A percentile compares a stretch with the other conserved stretches of the same genome.
phyloP scores from a whole-genome alignment of 1,140 invertebrate genomes.

The Drosophila kurseongensis region DNA sequence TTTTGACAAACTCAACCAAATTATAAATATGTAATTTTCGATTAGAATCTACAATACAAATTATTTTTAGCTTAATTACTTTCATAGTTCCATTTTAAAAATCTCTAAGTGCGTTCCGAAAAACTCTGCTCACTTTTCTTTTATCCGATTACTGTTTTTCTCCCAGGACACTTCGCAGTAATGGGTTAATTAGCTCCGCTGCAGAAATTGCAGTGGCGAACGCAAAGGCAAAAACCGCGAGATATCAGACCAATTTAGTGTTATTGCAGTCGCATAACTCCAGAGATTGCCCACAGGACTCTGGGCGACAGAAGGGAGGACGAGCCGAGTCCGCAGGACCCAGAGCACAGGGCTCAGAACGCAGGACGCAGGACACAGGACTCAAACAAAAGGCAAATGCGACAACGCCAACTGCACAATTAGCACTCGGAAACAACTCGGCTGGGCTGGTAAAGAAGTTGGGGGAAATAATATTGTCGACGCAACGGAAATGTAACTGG shows the following conservation, averaged over 20 bases:
- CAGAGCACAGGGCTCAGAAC: constrained; percentile 13
- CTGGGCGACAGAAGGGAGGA: constrained; percentile 17
- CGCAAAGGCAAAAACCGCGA: constrained; percentile 68
- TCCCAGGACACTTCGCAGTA: constrained; percentile 20
- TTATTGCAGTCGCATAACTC: constrained; percentile 82
- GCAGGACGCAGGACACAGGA: constrained; percentile 36
- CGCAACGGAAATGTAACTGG: constrained; percentile 81
- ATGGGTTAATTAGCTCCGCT: constrained; percentile 62
- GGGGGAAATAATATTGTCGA: constrained; percentile 79
- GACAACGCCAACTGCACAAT: constrained; percentile 72
- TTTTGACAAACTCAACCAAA: no score
- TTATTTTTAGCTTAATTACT: no score
- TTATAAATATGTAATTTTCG: no score
- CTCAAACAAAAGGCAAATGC: constrained; percentile 68
- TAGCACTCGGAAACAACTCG: constrained; percentile 74
- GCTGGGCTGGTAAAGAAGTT: constrained; percentile 45
- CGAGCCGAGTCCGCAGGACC: not conserved
- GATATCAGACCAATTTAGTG: constrained; percentile 81
- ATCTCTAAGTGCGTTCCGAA: not conserved
- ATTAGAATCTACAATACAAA: no score
- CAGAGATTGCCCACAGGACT: constrained; percentile 73
- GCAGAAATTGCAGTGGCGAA: constrained; percentile 38
- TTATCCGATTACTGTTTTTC: constrained; percentile 18
- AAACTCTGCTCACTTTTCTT: constrained; percentile 2
- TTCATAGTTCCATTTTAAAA: not conserved